Percentiles rank a stretch among this genome's conserved stretches.
Conservation (phyloP, 2,113 vertebrate species). For the Oenanthe melanoleuca region DNA sequence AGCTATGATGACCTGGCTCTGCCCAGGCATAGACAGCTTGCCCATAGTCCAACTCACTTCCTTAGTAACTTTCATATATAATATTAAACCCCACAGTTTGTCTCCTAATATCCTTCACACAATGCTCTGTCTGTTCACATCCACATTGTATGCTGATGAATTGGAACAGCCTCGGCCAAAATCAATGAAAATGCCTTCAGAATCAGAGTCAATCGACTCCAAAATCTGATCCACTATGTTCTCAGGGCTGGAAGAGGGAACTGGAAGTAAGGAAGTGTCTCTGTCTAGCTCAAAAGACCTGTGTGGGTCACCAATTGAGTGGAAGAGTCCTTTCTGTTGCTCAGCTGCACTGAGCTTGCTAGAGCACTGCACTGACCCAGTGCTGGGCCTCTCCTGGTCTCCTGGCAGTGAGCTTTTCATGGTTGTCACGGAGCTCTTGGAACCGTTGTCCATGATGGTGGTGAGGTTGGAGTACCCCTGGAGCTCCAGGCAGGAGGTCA, state of each 20-base stretch:
- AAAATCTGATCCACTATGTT: constrained; percentile 80
- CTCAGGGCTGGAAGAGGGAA: constrained; percentile 83
- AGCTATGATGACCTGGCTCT: neutral
- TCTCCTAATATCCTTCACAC: constrained; percentile 56
- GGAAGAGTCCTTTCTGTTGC: constrained; percentile 64
- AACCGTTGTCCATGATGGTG: constrained; percentile 62
- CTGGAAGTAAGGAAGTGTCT: constrained; percentile 69
- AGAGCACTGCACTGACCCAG: neutral
- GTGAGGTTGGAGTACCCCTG: constrained; percentile 74
- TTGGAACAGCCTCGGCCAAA: constrained; percentile 77
- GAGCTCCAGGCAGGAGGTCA: constrained; percentile 88
- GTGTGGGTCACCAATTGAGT: constrained; percentile 7
- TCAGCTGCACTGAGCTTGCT: constrained; percentile 38
- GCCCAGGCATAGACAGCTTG: neutral
- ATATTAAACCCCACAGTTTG: neutral
- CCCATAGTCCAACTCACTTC: rapidly evolving
- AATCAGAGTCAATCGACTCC: constrained; percentile 86
- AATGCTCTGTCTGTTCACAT: constrained; percentile 80
- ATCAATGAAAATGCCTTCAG: constrained; percentile 92
- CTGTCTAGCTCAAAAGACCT: constrained; percentile 70
- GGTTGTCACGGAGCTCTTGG: constrained; percentile 57
- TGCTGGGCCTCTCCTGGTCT: constrained; percentile 36
- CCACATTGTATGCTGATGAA: constrained; percentile 63
- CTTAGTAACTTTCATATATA: neutral
- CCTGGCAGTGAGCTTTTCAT: neutral